phyloP scores from a whole-genome alignment of 2,113 vertebrate species.

The Dipodomys spectabilis region DNA sequence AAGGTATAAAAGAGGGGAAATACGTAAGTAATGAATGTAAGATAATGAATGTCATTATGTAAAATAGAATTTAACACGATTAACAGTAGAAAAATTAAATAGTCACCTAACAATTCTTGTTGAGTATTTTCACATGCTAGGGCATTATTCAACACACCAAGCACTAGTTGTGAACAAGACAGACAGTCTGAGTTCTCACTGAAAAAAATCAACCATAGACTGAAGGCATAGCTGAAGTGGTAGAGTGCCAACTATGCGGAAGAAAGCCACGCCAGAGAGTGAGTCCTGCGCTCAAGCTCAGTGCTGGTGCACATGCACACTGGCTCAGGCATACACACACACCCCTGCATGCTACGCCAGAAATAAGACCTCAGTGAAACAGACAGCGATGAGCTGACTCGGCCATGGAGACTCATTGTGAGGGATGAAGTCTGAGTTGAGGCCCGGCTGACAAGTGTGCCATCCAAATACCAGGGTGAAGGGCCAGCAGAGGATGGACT shows the following conservation, averaged over 20 bases:
- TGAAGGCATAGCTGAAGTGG: too few relatives aligned
- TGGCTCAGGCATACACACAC: too few relatives aligned
- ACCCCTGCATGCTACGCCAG: not conserved
- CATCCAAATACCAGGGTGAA: not conserved
- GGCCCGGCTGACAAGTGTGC: not conserved
- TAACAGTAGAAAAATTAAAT: not conserved
- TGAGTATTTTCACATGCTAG: not conserved
- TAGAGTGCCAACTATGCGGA: too few relatives aligned
- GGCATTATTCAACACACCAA: not conserved
- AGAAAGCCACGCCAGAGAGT: too few relatives aligned
- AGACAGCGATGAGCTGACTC: not conserved
- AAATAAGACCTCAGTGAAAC: not conserved
- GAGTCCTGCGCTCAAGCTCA: too few relatives aligned
- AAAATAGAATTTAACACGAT: not conserved
- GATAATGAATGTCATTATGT: not conserved
- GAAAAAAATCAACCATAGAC: not conserved
- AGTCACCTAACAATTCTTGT: not conserved
- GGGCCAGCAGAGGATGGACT: not conserved
- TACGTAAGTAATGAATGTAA: not conserved
- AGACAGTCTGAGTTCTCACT: not conserved
- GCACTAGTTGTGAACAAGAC: not conserved
- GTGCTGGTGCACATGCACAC: too few relatives aligned
- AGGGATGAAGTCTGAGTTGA: slow-evolving; percentile 34
- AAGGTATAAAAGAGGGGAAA: not conserved
- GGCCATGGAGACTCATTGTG: slow-evolving; percentile 35